Conservation (phyloP, 2,888 invertebrate genomes). For the Vanessa cardui region DNA sequence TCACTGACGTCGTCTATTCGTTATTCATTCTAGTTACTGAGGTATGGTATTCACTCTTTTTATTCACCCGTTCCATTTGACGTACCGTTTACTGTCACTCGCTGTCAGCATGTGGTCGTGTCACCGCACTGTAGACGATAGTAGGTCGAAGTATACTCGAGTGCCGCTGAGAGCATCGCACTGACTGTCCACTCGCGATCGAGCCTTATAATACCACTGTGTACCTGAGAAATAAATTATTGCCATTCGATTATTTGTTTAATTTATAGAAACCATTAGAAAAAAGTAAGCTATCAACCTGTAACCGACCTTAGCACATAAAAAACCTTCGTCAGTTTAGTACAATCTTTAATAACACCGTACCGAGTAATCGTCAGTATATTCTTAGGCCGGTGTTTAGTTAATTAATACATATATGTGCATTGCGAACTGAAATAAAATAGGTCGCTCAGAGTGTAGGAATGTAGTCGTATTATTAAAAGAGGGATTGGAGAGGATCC, state of each 20-base stretch:
- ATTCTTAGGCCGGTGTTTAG: too few relatives aligned
- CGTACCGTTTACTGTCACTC: not conserved
- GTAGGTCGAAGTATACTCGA: not conserved
- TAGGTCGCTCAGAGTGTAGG: too few relatives aligned
- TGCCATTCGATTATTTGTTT: constrained; percentile 23
- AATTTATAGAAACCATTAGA: constrained; percentile 13
- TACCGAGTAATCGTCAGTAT: too few relatives aligned
- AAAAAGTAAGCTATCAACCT: not conserved
- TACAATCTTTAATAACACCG: too few relatives aligned
- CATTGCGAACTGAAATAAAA: too few relatives aligned
- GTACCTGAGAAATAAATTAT: constrained; percentile 43
- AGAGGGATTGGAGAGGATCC: too few relatives aligned
- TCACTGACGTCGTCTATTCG: not conserved
- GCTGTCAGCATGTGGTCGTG: not conserved
- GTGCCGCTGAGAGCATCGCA: constrained; percentile 8
- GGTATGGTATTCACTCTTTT: too few relatives aligned
- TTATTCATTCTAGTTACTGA: too few relatives aligned
- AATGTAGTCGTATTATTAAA: too few relatives aligned
- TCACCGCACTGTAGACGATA: not conserved
- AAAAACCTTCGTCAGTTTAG: too few relatives aligned
- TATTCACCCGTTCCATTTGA: not conserved
- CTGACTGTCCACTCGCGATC: not conserved
- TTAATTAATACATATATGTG: too few relatives aligned
- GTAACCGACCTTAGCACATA: too few relatives aligned
- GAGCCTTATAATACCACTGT: constrained; percentile 3